Conservation (phyloP, 2,888 invertebrate genomes). For the Dorcus parallelipipedus region DNA sequence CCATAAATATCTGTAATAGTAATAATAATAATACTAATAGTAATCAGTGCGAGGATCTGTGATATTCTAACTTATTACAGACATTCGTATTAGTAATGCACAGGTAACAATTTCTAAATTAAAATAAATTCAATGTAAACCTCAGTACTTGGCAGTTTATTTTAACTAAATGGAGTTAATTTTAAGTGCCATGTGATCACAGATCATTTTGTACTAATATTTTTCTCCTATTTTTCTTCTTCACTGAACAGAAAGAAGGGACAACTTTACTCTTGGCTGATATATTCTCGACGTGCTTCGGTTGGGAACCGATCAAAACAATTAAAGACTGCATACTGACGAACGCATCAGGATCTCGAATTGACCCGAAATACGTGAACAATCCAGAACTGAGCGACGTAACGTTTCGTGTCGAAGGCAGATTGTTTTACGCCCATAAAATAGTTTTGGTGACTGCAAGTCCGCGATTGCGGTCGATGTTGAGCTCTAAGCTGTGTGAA, state of each 20-base stretch:
- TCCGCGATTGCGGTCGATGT: slow-evolving; percentile 80
- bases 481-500: slow-evolving; percentile 70
- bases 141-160: background rate
- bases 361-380: slow-evolving; percentile 91
- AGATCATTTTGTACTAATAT: no score
- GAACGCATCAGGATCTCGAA: slow-evolving; percentile 64
- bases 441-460: slow-evolving; percentile 91
- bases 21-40: no score
- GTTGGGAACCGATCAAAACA: slow-evolving; percentile 79
- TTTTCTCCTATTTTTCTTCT: slow-evolving; percentile 22
- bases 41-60: no score
- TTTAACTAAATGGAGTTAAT: no score
- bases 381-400: slow-evolving; percentile 91
- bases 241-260: slow-evolving; percentile 69
- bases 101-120: background rate
- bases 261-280: slow-evolving; percentile 83
- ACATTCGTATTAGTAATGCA: no score
- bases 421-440: slow-evolving; percentile 90
- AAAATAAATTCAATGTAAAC: background rate
- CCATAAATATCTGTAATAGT: background rate
- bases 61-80: no score
- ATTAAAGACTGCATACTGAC: slow-evolving; percentile 67
- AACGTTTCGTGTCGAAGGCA: slow-evolving; percentile 86
- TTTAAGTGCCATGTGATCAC: no score
- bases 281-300: slow-evolving; percentile 85